Evolutionary conservation across 2,888 invertebrate genomes (phyloP).

Genomic region (Tortricodes alternella): DNA sequence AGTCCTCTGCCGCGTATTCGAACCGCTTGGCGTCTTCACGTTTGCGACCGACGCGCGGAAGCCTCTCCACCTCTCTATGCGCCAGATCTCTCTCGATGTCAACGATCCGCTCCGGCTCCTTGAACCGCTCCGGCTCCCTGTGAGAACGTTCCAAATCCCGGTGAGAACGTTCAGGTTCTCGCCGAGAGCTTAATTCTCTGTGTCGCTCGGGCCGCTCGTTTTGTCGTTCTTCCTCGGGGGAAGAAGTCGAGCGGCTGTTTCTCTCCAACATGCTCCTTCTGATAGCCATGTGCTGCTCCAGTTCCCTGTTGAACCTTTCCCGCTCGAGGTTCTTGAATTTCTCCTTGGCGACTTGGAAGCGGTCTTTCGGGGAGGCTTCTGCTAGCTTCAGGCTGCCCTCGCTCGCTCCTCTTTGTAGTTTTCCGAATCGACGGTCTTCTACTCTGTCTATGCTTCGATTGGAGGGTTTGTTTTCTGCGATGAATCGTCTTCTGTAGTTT

Average conservation of each 20-base stretch:
- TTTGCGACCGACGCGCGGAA: slow-evolving; percentile 72
- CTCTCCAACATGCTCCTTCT: slow-evolving; percentile 77
- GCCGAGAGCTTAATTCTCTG: slow-evolving; percentile 68
- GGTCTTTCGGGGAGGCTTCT: slow-evolving; percentile 86
- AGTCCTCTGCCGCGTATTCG: slow-evolving; percentile 74
- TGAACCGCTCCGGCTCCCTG: slow-evolving; percentile 62
- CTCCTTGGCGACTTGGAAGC: slow-evolving; percentile 93
- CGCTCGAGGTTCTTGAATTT: slow-evolving; percentile 91
- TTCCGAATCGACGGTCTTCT: slow-evolving; percentile 75
- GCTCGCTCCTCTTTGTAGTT: slow-evolving; percentile 70
- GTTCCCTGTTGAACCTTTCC: slow-evolving; percentile 84
- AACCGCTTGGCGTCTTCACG: slow-evolving; percentile 71
- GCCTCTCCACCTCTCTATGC: slow-evolving; percentile 70
- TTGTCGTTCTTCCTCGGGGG: slow-evolving; percentile 78
- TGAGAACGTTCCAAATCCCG: slow-evolving; percentile 64
- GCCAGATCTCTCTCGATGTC: slow-evolving; percentile 56
- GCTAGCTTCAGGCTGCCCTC: slow-evolving; percentile 73
- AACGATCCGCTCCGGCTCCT: slow-evolving; percentile 63
- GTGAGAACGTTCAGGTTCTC: slow-evolving; percentile 74
- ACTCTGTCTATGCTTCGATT: slow-evolving; percentile 71
- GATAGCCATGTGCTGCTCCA: slow-evolving; percentile 79
- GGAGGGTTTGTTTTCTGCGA: slow-evolving; percentile 74
- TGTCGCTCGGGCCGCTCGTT: slow-evolving; percentile 76
- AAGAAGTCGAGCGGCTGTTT: slow-evolving; percentile 80
- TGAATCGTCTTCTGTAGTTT: slow-evolving; percentile 76